Evolutionary conservation across 2,888 invertebrate genomes (phyloP), one percentile per base, ranked within the genome.

Genomic region (Escarpia spicata): DNA sequence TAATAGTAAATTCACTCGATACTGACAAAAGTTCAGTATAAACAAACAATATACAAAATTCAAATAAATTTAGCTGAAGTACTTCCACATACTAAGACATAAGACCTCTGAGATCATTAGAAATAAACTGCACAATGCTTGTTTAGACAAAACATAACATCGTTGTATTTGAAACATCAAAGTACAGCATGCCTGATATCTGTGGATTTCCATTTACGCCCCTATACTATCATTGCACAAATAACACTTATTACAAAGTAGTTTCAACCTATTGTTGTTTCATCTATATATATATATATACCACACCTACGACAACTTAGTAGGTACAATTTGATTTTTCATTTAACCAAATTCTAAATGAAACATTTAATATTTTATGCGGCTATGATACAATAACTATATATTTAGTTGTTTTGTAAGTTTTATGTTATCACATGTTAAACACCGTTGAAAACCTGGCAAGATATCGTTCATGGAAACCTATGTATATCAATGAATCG

Each of bases 1-100:
- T 43, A 37, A 37, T 37, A 26, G 91, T 19, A 91, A 44, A 91
- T 91, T 92, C 75, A 93, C n/a, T 93, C 92, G 37, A 75, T 75
- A 75, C 75, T 75, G 75, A 75, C 75, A 75, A 75, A 75, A 75
- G 75, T 75, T 75, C 75, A 75, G 75, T n/a, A 26, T 75, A 75
- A 75, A 75, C 75, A 75, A 75, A 75, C 75, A 60, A 60, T 60
- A n/a, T 15, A 75, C 75, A 75, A 52, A 52, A 12, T 52, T 52
- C 52, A 52, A 52, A 52, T 12, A 52, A 3, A 26, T 75, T 26
- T 75, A 26, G 75, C 75, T 75, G 19, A 75, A 75, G n/a, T 75
- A 15, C 75, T 75, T 15, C 75, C 15, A 52, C 52, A 6, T 75
- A 26, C 75, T 75, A 75, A 75, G n/a, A 75, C 19, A 15, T 9